Conservation (phyloP, 2,797 vertebrate genomes). For the Macropus fuliginosus region DNA sequence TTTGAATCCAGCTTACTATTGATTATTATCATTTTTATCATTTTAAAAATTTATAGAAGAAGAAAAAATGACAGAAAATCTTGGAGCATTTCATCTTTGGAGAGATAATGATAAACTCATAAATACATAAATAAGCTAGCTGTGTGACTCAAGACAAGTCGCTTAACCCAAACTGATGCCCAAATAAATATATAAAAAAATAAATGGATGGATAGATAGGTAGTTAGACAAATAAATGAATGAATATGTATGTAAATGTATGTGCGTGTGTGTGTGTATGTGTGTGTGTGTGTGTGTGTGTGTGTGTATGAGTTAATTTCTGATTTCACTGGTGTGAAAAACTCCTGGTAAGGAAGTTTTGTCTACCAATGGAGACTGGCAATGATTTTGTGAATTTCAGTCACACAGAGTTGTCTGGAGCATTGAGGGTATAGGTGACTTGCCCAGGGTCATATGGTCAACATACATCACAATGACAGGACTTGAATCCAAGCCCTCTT, state of each 20-base stretch:
- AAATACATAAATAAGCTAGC: background rate
- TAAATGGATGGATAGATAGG: too few species aligned
- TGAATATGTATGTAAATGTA: background rate
- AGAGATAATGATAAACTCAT: background rate
- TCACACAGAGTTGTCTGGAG: background rate
- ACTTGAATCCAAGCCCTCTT: background rate
- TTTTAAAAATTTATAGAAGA: background rate
- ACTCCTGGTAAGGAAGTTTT: background rate
- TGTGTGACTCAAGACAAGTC: background rate
- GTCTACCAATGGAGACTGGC: background rate
- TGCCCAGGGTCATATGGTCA: background rate
- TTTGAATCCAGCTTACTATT: background rate
- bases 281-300: background rate
- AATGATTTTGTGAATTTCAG: background rate
- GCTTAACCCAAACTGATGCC: background rate
- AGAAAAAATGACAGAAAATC: background rate
- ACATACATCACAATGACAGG: too few species aligned
- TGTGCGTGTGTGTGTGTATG: too few species aligned
- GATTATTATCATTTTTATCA: background rate
- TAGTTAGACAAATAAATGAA: too few species aligned
- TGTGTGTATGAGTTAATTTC: background rate
- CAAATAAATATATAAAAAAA: too few species aligned
- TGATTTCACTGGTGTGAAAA: background rate
- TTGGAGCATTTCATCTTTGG: background rate
- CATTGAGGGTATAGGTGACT: background rate